phyloP scores from a whole-genome alignment of 2,888 invertebrate genomes.

The Xestobium rufovillosum region DNA sequence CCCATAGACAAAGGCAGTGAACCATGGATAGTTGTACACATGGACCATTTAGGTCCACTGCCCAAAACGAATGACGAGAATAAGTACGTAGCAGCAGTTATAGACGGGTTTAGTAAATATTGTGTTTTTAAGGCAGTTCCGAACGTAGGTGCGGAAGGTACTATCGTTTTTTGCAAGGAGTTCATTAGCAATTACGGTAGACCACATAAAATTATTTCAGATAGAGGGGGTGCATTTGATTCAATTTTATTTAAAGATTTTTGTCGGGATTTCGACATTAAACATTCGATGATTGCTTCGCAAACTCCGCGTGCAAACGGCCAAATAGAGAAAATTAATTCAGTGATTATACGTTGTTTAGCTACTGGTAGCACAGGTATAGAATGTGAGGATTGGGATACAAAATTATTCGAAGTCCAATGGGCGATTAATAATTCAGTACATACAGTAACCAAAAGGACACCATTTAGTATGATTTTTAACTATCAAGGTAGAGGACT shows the following conservation, averaged over 20 bases:
- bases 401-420: slow-evolving; percentile 18
- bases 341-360: slow-evolving; percentile 7
- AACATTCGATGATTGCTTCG: no score
- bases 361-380: slow-evolving; percentile 2
- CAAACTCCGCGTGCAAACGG: no score
- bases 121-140: slow-evolving; percentile 5
- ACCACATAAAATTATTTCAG: slow-evolving; percentile 14
- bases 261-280: slow-evolving; percentile 7
- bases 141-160: no score
- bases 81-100: slow-evolving; percentile 10
- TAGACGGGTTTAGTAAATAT: slow-evolving; percentile 18
- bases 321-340: no score
- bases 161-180: no score
- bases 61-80: slow-evolving; percentile 1
- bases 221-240: no score
- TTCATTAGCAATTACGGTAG: no score
- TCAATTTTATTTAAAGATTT: slow-evolving; percentile 12
- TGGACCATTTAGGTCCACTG: slow-evolving; percentile 13
- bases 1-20: slow-evolving; percentile 10
- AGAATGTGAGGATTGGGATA: slow-evolving; percentile 21
- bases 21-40: slow-evolving; percentile 9
- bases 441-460: slow-evolving; percentile 21
- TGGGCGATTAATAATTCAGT: slow-evolving; percentile 19
- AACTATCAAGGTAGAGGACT: slow-evolving; percentile 12
- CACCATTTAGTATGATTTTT: slow-evolving; percentile 13